phyloP scores from a whole-genome alignment of 2,797 vertebrate species.

The Erpetoichthys calabaricus region DNA sequence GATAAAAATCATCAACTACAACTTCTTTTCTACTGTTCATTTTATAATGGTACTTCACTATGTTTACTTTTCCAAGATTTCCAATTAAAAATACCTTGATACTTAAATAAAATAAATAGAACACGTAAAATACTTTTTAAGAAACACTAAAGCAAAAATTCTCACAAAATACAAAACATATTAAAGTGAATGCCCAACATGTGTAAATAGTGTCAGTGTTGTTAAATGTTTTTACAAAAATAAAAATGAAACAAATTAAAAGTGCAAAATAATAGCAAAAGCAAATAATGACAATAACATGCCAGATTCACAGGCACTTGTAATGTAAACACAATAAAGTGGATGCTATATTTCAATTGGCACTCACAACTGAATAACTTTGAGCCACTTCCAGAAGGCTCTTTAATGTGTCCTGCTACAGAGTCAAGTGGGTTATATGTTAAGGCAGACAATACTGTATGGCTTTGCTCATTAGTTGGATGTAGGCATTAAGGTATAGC shows the following conservation, averaged over 20 bases:
- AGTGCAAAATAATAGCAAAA: neutral
- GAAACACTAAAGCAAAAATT: no score
- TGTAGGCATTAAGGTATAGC: neutral
- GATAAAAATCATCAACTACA: no score
- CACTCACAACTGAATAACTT: neutral
- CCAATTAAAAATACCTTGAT: no score
- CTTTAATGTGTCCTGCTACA: neutral
- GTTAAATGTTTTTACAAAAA: neutral
- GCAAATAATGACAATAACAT: neutral
- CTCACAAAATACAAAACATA: neutral
- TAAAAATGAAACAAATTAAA: neutral
- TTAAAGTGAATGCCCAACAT: no score
- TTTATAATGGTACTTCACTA: no score
- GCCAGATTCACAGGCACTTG: neutral
- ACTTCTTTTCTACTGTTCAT: no score
- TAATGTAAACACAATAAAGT: neutral
- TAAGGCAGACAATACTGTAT: neutral
- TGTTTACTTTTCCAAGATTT: no score
- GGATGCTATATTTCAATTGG: neutral
- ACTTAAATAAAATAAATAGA: no score
- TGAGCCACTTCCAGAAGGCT: neutral
- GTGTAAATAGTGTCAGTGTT: neutral
- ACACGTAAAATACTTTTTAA: no score
- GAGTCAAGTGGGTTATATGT: no score
- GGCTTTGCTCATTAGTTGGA: conserved; percentile 1